A percentile compares a stretch with the other conserved stretches of the same genome.
Evolutionary conservation across 2,113 vertebrate species (phyloP).

Genomic region (Bolborhynchus lineola): DNA sequence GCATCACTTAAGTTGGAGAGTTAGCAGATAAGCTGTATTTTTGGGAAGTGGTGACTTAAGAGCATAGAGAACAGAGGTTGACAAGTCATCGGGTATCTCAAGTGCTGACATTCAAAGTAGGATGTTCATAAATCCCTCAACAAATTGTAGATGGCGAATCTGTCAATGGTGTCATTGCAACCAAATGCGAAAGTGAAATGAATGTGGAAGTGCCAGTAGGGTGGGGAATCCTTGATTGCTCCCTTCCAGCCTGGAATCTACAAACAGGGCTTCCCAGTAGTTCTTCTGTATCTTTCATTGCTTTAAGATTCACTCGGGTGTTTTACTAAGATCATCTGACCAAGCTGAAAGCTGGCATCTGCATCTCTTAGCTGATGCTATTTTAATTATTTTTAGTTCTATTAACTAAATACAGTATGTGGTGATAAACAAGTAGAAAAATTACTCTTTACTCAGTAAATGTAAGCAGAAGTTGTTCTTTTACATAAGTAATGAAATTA

Average conservation of each 20-base stretch:
- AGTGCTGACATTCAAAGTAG: background rate
- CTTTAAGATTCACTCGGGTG: background rate
- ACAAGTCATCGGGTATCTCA: background rate
- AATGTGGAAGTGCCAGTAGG: background rate
- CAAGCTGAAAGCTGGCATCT: background rate
- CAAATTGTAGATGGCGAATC: background rate
- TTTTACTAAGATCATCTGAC: background rate
- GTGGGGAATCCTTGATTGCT: background rate
- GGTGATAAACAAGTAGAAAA: background rate
- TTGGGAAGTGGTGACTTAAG: background rate
- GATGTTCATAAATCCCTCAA: background rate
- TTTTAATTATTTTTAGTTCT: background rate
- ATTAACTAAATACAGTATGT: background rate
- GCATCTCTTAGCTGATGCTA: background rate
- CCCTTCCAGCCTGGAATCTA: background rate
- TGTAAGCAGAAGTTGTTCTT: background rate
- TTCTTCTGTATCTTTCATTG: background rate
- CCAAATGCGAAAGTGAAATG: background rate
- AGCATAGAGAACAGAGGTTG: background rate
- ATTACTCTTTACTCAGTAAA: background rate
- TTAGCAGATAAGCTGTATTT: background rate
- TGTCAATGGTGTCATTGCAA: background rate
- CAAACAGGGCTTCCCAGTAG: background rate
- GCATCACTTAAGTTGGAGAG: background rate
- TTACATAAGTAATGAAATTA: background rate